phyloP scores from a whole-genome alignment of 2,797 vertebrate genomes.

The Sebastes dallii region DNA sequence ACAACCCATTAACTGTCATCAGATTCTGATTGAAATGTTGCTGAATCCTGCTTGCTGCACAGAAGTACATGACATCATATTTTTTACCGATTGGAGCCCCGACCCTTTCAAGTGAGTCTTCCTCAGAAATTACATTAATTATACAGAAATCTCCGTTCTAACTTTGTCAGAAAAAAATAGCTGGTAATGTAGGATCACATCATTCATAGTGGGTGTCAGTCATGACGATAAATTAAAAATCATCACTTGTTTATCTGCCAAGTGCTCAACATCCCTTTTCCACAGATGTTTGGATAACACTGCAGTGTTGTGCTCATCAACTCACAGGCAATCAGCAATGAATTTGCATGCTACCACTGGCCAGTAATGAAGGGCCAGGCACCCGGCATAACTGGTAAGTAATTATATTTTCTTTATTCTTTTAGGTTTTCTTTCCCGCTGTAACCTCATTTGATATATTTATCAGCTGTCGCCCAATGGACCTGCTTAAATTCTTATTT shows the following conservation, averaged over 20 bases:
- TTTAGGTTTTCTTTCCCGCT: constrained; percentile 67
- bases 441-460: constrained; percentile 82
- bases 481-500: constrained; percentile 83
- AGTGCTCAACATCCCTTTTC: constrained; percentile 23
- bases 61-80: not conserved
- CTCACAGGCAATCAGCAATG: constrained; percentile 42
- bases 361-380: constrained; percentile 59
- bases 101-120: not conserved
- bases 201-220: not conserved
- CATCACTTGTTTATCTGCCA: constrained; percentile 21
- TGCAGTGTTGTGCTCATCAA: constrained; percentile 38
- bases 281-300: constrained; percentile 39
- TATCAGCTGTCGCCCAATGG: constrained; percentile 80
- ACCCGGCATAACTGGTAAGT: constrained; percentile 62
- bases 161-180: not conserved
- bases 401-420: constrained; percentile 74
- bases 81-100: not conserved
- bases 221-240: constrained; percentile 8
- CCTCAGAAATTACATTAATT: not conserved
- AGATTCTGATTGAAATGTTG: not conserved
- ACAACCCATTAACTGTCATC: not conserved
- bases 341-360: constrained; percentile 57
- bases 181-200: not conserved
- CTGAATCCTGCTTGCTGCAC: not conserved
- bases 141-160: not conserved